Percentiles rank a stretch among this genome's conserved stretches.
Conservation (phyloP, 2,797 vertebrate genomes). For the Notolepis coatsorum region DNA sequence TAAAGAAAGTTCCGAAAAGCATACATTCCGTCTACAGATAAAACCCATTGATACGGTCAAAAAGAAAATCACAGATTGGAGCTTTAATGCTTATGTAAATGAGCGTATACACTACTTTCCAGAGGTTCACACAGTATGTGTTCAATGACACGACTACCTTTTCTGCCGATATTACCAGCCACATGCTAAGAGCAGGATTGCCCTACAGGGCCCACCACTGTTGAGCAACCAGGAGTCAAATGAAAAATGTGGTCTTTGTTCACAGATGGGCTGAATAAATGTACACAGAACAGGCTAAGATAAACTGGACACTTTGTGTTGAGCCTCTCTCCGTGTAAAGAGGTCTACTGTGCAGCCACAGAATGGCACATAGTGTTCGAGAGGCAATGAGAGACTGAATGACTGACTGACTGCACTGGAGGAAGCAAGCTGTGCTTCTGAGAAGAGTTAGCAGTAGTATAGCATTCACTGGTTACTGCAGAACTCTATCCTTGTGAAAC, state of each 20-base stretch:
- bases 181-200: constrained; percentile 20
- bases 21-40: no score
- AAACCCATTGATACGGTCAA: no score
- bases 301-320: constrained; percentile 13
- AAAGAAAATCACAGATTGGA: no score
- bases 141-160: no score
- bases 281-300: constrained; percentile 8
- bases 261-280: constrained; percentile 2
- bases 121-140: no score
- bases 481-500: background rate
- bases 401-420: background rate
- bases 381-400: background rate
- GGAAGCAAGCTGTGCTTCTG: background rate
- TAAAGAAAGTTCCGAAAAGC: no score
- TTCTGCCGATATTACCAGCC: constrained; percentile 9
- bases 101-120: no score
- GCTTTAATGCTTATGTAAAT: no score
- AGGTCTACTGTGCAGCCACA: constrained; percentile 30
- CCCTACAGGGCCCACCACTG: constrained; percentile 14
- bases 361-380: constrained; percentile 26
- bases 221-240: constrained; percentile 25
- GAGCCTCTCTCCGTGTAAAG: constrained; percentile 13
- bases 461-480: background rate
- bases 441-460: background rate
- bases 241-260: constrained; percentile 41